phyloP scores from a whole-genome alignment of 2,888 invertebrate species.

The Drepana falcataria region DNA sequence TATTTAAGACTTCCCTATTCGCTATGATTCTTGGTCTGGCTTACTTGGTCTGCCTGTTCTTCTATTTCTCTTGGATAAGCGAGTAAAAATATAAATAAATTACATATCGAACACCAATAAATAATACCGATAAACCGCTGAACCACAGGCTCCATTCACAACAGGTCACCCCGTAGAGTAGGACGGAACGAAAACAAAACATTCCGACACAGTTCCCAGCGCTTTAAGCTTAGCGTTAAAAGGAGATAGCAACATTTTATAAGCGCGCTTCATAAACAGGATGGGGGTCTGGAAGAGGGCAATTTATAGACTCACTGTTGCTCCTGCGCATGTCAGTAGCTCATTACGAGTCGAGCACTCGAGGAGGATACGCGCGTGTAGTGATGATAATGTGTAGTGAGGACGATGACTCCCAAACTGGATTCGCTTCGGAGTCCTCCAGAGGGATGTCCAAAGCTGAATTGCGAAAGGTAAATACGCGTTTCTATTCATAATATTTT shows the following conservation, averaged over 20 bases:
- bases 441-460: slow-evolving; percentile 84
- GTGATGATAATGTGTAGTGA: slow-evolving; percentile 78
- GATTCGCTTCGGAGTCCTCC: slow-evolving; percentile 68
- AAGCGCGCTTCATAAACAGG: slow-evolving; percentile 39
- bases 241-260: slow-evolving; percentile 36
- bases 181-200: slow-evolving; percentile 74
- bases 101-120: slow-evolving; percentile 43
- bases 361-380: slow-evolving; percentile 33
- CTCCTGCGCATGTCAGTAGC: slow-evolving; percentile 38
- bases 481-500: background rate
- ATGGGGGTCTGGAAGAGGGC: slow-evolving; percentile 50
- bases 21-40: too few relatives aligned
- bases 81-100: too few relatives aligned
- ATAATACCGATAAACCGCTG: slow-evolving; percentile 27
- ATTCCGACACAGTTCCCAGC: slow-evolving; percentile 76
- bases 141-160: slow-evolving; percentile 46
- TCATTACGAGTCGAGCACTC: slow-evolving; percentile 38
- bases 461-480: slow-evolving; percentile 79
- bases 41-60: too few relatives aligned
- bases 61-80: too few relatives aligned
- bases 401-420: slow-evolving; percentile 77
- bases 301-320: slow-evolving; percentile 50
- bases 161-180: slow-evolving; percentile 59
- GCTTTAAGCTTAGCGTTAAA: slow-evolving; percentile 27
- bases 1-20: too few relatives aligned